Conservation (phyloP, 2,888 invertebrate genomes). For the Cotesia congregata region DNA sequence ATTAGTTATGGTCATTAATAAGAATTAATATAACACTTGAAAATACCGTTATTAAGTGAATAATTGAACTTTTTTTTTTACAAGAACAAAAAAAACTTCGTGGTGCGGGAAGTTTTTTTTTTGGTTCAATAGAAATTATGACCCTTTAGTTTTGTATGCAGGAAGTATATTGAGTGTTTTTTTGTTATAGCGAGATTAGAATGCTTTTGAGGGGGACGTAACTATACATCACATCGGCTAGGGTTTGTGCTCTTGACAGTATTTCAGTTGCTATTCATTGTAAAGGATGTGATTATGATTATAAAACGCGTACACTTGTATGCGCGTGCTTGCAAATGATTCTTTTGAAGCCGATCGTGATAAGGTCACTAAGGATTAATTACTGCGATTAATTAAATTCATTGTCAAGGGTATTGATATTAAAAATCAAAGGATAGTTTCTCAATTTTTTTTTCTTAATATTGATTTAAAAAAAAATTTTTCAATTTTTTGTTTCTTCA, state of each 20-base stretch:
- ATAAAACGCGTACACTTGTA: slow-evolving; percentile 29
- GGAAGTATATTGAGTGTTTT: slow-evolving; percentile 45
- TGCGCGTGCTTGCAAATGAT: slow-evolving; percentile 1
- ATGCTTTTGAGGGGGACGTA: not conserved
- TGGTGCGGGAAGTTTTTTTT: not conserved
- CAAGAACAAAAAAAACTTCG: not conserved
- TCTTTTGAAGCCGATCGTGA: not conserved
- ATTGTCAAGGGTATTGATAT: not conserved
- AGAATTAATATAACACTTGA: not conserved
- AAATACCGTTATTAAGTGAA: not conserved
- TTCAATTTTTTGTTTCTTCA: too few species aligned
- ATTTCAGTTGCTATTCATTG: slow-evolving; percentile 31
- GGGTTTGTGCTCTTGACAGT: slow-evolving; percentile 15
- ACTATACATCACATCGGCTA: not conserved
- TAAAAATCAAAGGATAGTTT: not conserved
- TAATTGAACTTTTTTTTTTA: not conserved
- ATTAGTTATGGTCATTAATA: slow-evolving; percentile 36
- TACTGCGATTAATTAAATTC: not conserved
- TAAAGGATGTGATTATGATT: slow-evolving; percentile 13
- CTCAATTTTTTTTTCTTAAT: not conserved
- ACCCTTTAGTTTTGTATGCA: slow-evolving; percentile 40
- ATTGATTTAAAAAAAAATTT: too few species aligned
- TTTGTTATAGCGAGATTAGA: slow-evolving; percentile 29
- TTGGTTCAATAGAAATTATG: not conserved
- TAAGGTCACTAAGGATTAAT: not conserved